Percentiles rank a stretch among this genome's conserved stretches.
Evolutionary conservation across 2,888 invertebrate genomes (phyloP).

Genomic region (Heliconius cydno): DNA sequence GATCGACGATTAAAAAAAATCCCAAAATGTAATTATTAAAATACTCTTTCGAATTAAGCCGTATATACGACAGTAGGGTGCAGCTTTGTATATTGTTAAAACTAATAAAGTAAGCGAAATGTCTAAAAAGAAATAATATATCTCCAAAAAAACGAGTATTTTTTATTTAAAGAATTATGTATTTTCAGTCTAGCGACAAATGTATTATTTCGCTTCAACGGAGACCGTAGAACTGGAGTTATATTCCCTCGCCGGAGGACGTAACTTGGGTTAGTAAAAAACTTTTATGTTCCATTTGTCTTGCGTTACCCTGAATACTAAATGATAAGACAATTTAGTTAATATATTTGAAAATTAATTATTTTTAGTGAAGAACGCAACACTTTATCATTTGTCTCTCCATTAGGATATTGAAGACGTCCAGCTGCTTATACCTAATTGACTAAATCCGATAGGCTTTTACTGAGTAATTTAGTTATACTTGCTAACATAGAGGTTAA

Average conservation of each 20-base stretch:
- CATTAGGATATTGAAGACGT: neutral
- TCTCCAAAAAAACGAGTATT: too few species aligned
- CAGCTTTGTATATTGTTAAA: neutral
- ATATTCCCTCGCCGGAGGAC: neutral
- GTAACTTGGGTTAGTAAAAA: slow-evolving; percentile 5
- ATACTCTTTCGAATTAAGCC: neutral
- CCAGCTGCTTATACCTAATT: neutral
- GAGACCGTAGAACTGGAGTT: neutral
- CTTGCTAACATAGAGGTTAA: too few species aligned
- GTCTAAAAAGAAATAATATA: too few species aligned
- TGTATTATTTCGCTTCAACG: neutral
- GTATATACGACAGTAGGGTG: neutral
- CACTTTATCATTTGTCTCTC: neutral
- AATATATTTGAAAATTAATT: neutral
- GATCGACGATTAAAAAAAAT: neutral
- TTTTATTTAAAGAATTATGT: too few species aligned
- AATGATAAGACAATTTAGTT: neutral
- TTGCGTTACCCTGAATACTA: slow-evolving; percentile 8
- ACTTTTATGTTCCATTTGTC: neutral
- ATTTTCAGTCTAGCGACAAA: neutral
- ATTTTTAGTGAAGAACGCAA: neutral
- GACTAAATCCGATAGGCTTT: too few species aligned
- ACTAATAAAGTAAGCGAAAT: too few species aligned
- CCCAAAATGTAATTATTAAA: neutral
- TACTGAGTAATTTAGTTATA: too few species aligned